Evolutionary conservation across 2,888 invertebrate species (phyloP).

Genomic region (Xylota sylvarum): DNA sequence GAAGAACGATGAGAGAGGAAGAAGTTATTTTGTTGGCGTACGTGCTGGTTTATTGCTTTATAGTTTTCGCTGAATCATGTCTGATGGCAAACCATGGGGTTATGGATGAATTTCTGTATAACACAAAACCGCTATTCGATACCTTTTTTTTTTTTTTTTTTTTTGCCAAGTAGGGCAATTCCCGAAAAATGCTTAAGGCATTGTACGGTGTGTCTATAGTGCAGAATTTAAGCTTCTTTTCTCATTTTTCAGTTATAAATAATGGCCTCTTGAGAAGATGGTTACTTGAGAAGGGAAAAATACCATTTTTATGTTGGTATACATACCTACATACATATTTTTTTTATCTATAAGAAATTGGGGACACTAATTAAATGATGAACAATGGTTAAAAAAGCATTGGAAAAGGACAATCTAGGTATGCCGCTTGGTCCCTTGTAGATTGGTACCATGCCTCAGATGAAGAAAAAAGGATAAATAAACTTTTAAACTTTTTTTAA

Average conservation of each 20-base stretch:
- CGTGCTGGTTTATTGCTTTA: constrained; percentile 4
- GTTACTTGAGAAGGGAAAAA: too few relatives aligned
- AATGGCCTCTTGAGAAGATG: not conserved
- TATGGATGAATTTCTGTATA: constrained; percentile 16
- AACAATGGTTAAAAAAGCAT: not conserved
- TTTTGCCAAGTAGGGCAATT: constrained; percentile 35
- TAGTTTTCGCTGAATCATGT: constrained; percentile 31
- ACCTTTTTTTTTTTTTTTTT: constrained; percentile 9
- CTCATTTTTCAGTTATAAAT: constrained; percentile 1
- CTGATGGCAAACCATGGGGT: not conserved
- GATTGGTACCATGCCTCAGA: too few relatives aligned
- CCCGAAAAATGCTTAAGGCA: constrained; percentile 22
- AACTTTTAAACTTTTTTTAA: too few relatives aligned
- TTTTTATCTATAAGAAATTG: not conserved
- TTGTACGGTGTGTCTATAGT: constrained; percentile 11
- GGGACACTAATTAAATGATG: not conserved
- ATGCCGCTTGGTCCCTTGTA: too few relatives aligned
- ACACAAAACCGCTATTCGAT: constrained; percentile 26
- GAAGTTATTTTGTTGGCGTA: constrained; percentile 5
- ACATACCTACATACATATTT: not conserved
- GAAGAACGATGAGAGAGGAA: constrained; percentile 10
- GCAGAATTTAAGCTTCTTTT: constrained; percentile 10
- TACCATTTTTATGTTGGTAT: not conserved
- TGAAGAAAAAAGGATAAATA: too few relatives aligned
- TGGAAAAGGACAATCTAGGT: too few relatives aligned